Percentiles rank a stretch among this genome's conserved stretches.
Conservation (phyloP, 2,113 vertebrate species). For the Archocentrus centrarchus region DNA sequence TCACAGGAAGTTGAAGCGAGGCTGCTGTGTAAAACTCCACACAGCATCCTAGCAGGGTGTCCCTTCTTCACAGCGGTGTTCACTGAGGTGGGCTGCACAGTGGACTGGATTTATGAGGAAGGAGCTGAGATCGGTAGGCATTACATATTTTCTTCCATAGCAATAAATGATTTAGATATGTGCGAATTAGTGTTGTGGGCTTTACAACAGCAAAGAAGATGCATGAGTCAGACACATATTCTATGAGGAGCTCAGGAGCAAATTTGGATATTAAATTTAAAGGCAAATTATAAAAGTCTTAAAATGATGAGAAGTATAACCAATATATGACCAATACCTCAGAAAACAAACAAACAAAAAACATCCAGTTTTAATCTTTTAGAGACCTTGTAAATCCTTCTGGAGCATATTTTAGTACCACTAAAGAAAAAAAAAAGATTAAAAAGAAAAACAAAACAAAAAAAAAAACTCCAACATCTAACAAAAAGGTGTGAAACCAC, state of each 20-base stretch:
- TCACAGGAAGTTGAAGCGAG: conserved; percentile 62
- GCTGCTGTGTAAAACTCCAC: conserved; percentile 82
- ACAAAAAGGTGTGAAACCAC: neutral
- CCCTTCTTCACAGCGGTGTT: conserved; percentile 88
- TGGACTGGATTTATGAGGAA: conserved; percentile 83
- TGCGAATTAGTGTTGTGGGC: neutral
- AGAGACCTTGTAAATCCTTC: too few species aligned
- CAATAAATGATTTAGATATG: fast-evolving
- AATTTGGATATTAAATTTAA: neutral
- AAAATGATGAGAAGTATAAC: too few species aligned
- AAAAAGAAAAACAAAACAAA: too few species aligned
- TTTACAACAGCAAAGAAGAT: neutral
- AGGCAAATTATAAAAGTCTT: too few species aligned
- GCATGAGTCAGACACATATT: neutral
- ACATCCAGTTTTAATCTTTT: too few species aligned
- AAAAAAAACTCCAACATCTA: neutral
- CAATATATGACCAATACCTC: too few species aligned
- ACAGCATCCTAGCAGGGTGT: conserved; percentile 82
- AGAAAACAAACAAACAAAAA: too few species aligned
- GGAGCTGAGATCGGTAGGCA: conserved; percentile 71
- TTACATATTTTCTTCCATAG: neutral
- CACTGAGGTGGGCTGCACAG: conserved; percentile 81
- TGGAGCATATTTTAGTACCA: too few species aligned
- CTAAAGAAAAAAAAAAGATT: too few species aligned
- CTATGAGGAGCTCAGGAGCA: neutral